Percentiles rank a stretch among this genome's conserved stretches.
Evolutionary conservation across 2,113 vertebrate genomes (phyloP).

Genomic region (Brachyhypopomus occidentalis): DNA sequence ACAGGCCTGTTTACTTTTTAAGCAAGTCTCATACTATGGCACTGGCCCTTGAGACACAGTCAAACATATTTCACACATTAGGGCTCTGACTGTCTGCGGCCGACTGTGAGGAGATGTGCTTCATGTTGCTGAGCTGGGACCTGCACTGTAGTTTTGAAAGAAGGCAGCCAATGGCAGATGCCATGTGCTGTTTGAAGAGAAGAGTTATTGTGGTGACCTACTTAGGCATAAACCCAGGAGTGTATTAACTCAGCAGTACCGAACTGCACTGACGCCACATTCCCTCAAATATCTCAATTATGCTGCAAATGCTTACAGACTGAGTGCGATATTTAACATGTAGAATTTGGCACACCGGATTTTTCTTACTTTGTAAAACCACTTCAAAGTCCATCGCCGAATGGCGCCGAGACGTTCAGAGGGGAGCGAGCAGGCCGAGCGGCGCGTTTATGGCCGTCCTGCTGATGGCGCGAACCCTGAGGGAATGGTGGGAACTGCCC

Average conservation of each 20-base stretch:
- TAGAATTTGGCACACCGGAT: too few relatives aligned
- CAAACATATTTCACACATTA: neutral
- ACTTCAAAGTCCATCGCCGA: too few relatives aligned
- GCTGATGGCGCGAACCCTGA: too few relatives aligned
- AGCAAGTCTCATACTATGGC: neutral
- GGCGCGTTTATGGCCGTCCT: too few relatives aligned
- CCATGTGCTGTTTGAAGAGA: neutral
- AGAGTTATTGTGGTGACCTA: slow-evolving; percentile 30
- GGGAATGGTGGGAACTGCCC: too few relatives aligned
- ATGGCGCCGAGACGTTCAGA: too few relatives aligned
- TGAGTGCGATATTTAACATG: too few relatives aligned
- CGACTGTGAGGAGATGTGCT: neutral
- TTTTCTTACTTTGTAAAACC: too few relatives aligned
- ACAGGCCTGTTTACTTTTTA: neutral
- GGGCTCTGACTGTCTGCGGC: neutral
- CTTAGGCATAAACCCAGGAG: slow-evolving; percentile 22
- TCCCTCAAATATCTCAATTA: neutral
- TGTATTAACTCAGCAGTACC: slow-evolving; percentile 5
- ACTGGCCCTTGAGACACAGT: too few relatives aligned
- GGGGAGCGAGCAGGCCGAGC: too few relatives aligned
- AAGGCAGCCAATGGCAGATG: neutral
- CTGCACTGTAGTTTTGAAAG: slow-evolving; percentile 3
- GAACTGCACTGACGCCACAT: neutral
- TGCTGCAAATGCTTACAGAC: too few relatives aligned
- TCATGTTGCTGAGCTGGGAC: slow-evolving; percentile 34